Percentiles rank a stretch among this genome's conserved stretches.
These are phyloP conservation scores for Dendrolimus punctatus DNA, from an alignment of 1,140 invertebrate genomes.

Conservation along the genomic window DNA sequence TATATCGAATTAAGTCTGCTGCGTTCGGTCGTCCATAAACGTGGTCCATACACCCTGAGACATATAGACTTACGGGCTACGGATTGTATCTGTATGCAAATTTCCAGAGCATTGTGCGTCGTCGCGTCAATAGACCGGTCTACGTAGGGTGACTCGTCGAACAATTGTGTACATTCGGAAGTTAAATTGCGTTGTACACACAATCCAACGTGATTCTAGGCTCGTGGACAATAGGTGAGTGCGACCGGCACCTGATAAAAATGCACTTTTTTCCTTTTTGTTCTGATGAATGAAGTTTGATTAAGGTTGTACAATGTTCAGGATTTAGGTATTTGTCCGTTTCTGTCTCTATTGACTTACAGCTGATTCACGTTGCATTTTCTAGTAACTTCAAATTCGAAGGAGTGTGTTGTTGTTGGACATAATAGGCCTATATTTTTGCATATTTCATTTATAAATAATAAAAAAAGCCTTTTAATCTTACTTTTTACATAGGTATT, in stretches of 20 bases:
- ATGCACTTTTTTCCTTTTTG: slow-evolving; percentile 2
- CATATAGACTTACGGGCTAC: too few species aligned
- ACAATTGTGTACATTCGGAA: slow-evolving; percentile 8
- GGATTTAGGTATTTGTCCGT: too few species aligned
- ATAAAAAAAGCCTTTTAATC: too few species aligned
- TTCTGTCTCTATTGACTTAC: too few species aligned
- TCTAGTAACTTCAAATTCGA: not conserved
- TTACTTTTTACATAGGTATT: too few species aligned
- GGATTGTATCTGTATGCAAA: slow-evolving; percentile 11
- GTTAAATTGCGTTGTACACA: slow-evolving; percentile 11
- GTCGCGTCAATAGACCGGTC: slow-evolving; percentile 11
- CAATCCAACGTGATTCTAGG: not conserved
- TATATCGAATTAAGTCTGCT: too few species aligned
- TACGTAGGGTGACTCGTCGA: slow-evolving; percentile 4
- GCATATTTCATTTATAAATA: too few species aligned
- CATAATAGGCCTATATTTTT: too few species aligned
- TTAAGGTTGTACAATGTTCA: not conserved
- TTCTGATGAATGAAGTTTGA: not conserved
- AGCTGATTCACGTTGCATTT: not conserved
- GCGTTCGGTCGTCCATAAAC: too few species aligned
- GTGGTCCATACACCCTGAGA: too few species aligned
- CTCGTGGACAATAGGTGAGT: too few species aligned
- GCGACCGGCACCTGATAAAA: not conserved
- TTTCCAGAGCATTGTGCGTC: slow-evolving; percentile 12
- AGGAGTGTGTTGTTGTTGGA: too few species aligned